Base-by-base conservation (phyloP, 1,140 invertebrate species). In the Drosophila ohnishii region DNA sequence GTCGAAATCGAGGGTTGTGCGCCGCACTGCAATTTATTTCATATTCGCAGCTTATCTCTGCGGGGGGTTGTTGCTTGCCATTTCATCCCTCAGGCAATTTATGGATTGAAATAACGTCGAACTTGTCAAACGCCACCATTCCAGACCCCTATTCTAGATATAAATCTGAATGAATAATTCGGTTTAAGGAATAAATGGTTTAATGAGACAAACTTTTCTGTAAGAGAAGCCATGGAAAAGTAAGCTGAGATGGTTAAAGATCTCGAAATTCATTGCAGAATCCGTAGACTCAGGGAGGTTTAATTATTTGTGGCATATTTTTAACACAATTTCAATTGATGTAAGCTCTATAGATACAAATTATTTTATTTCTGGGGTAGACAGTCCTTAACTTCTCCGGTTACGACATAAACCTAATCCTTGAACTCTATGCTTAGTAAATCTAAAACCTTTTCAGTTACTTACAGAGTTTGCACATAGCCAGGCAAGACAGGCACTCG, bases 401-500 rank as follows among this genome's bases (percentile, higher is more conserved):
- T 25, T 25, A 25, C 25, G 5, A 25, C 3, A 0, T 25, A 25
- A 25, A 25, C 25, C 4, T 25, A 25, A 25, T 25, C 25, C 5
- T 25, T 25, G 5, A 25, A 25, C 25, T 0, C 25, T 5, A 28
- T 6, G 6, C 25, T 28, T 5, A 28, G 5, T 28, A 28, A 28
- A 28, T 28, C 25, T 5, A 5, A 28, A 28, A 28, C 5, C 25
- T 0, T 6, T 28, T 28, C 25, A 28, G 8, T 32, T 30, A 94
- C 92, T 93, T 94, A 94, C 92, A 95, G 92, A 78, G 92, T 92
- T 91, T 92, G 93, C 84, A 94, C 93, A 93, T 94, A 94, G 92
- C 92, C 92, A 60, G 94, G 94, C 90, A 94, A 92, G 87, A 92
- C 92, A 58, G 94, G 94, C 80, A 94, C 92, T 73, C 90, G 90